These are phyloP conservation scores for Lagorchestes hirsutus DNA, from an alignment of 2,797 vertebrate species.

Conservation along the genomic window DNA sequence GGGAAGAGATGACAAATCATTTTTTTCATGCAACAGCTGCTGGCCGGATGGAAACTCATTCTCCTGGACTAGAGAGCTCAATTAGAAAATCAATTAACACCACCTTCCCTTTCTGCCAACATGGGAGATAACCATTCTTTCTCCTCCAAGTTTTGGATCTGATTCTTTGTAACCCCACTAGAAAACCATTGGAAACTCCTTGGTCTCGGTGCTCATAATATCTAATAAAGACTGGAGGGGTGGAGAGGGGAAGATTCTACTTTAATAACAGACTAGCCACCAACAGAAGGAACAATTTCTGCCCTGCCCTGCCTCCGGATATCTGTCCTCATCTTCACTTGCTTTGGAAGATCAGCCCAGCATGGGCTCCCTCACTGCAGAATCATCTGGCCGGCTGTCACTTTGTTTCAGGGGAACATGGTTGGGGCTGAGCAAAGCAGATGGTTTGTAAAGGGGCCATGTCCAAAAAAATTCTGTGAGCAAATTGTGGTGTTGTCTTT, in stretches of 20 bases:
- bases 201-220: background rate
- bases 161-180: background rate
- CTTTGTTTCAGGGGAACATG: constrained; percentile 39
- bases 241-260: accelerated
- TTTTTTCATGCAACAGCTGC: constrained; percentile 76
- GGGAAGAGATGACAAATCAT: constrained; percentile 67
- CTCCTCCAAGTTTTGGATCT: background rate
- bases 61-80: constrained; percentile 52
- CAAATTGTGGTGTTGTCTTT: background rate
- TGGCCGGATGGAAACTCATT: constrained; percentile 36
- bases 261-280: constrained; percentile 47
- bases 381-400: constrained; percentile 14
- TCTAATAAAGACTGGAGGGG: background rate
- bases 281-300: background rate
- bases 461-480: constrained; percentile 45
- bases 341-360: background rate
- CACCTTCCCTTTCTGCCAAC: constrained; percentile 23
- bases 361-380: background rate
- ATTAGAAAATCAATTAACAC: constrained; percentile 68
- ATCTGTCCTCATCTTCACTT: background rate
- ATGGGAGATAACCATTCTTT: background rate
- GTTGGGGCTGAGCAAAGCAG: constrained; percentile 56
- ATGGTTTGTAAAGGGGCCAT: constrained; percentile 53
- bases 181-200: background rate
- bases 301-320: background rate